Evolutionary conservation across 2,113 vertebrate genomes (phyloP), one percentile per base, ranked within the genome.

Genomic region (Cephalopholis sonnerati): DNA sequence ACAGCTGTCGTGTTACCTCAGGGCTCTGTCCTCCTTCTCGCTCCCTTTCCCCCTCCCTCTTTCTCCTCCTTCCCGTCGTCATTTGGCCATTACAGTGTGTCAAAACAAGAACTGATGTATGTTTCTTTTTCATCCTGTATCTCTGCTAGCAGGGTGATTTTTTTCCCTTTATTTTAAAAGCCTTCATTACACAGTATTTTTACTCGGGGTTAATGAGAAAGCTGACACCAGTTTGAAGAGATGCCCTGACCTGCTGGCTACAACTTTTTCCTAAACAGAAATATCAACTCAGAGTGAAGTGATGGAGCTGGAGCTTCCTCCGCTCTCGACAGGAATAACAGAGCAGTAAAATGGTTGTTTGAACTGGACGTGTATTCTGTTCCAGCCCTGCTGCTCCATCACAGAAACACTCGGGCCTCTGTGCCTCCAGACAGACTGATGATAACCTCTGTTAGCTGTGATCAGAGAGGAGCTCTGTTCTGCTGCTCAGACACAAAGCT

Each of bases 1-100:
- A 86, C 83, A 90, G 86, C 81, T 84, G 74, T 66, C 58, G 13
- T 67, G 64, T 90, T 66, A 67, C 83, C 83, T 86, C 70, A 44
- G 85, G 85, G 81, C 83, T 82, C 74, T 59, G 71, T 77, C 75
- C 78, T 88, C 62, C 16, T 76, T 77, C 58, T 44, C 20, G 18
- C 58, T 32, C 12, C 12, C 46, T 16, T 18, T 46, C 27, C 63
- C 62, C 77, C 64, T 55, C 55, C 68, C 24, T 51, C 41, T 70
- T 46, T 76, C 55, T 67, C 65, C 32, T 80, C 66, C 54, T 51
- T 58, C 67, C 54, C 1, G 18, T 68, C 70, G 1, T 48, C 72
- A 24, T 50, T 66, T 64, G 68, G 66, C 44, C 27, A 10, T 32
- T 48, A 1, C 29, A 4, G 13, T 11, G 63, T 62, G 68, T 74